Evolutionary conservation across 2,888 invertebrate species (phyloP), one percentile per base, ranked within the genome.

Genomic region (Brenthis ino): DNA sequence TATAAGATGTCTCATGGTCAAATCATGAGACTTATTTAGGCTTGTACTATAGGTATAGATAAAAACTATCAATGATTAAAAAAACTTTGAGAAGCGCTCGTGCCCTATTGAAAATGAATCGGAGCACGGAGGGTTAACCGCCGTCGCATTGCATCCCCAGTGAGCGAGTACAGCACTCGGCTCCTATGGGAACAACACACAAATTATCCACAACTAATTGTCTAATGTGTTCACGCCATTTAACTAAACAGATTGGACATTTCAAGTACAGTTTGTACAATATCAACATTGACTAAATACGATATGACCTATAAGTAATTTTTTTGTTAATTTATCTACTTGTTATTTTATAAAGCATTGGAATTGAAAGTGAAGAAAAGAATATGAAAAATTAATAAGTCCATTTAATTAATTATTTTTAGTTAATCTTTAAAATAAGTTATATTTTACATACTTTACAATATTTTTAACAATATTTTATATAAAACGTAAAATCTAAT

Each of bases 121-220:
- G 70, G 60, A 77, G 69, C 71, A 72, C 47, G 74, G 83, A 83
- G 87, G 88, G 86, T 80, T 80, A 79, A 80, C 80, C 79, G 79
- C 71, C 74, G 79, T 78, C 83, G 77, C 81, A 77, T 79, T 76
- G 67, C 77, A 74, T 77, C 80, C 76, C 77, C 69, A 72, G 70
- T 74, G 60, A 50, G 50, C 12, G 28, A 11, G 58, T 11, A 8
- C 48, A 68, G 43, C 50, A 57, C 74, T 65, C 72, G 57, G 75
- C 76, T 83, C 82, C 85, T 84, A 84, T 92, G 91, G 91, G 91
- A 91, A 91, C 86, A 82, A 86, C 88, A 89, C 89, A 91, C 90
- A 90, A 89, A 90, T 89, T 87, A 85, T 83, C 89, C 86, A 81
- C 81, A 86, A 85, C 85, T 83, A 86, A 89, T 89, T 87, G 87